Evolutionary conservation across 2,888 invertebrate species (phyloP).

Genomic region (Chloroclystis v-ata): DNA sequence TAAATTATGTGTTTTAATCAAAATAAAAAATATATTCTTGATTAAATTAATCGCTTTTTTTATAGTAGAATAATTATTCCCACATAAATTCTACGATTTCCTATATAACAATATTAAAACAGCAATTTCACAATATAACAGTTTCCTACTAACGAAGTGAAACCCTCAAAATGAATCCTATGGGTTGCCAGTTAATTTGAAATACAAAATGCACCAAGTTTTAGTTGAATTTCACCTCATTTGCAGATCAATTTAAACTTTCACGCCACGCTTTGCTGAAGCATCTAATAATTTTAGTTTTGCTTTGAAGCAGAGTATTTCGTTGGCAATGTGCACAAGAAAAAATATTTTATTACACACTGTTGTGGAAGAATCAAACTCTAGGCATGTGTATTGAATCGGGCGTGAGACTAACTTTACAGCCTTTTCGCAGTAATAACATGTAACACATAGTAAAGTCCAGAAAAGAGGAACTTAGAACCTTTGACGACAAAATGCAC

Average conservation of each 20-base stretch:
- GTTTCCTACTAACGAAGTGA: not conserved
- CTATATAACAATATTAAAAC: no score
- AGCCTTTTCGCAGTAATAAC: slow-evolving; percentile 30
- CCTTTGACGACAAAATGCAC: slow-evolving; percentile 71
- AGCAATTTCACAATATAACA: no score
- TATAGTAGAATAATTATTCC: no score
- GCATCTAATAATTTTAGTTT: slow-evolving; percentile 10
- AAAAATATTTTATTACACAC: no score
- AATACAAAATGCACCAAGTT: slow-evolving; percentile 12
- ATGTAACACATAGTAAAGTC: slow-evolving; percentile 44
- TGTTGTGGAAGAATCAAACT: no score
- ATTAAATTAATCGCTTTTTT: no score
- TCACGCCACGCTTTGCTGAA: slow-evolving; percentile 6
- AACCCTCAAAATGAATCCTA: not conserved
- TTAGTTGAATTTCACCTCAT: slow-evolving; percentile 6
- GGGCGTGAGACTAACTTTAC: no score
- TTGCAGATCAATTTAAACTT: slow-evolving; percentile 20
- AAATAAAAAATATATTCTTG: no score
- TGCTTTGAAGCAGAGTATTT: slow-evolving; percentile 5
- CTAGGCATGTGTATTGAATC: no score
- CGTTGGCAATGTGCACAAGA: no score
- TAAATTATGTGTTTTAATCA: no score
- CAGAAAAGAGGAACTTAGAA: slow-evolving; percentile 52
- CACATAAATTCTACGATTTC: no score
- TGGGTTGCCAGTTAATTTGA: slow-evolving; percentile 10